Evolutionary conservation across 2,113 vertebrate species (phyloP), one percentile per base, ranked within the genome.

Genomic region (Bos indicus): DNA sequence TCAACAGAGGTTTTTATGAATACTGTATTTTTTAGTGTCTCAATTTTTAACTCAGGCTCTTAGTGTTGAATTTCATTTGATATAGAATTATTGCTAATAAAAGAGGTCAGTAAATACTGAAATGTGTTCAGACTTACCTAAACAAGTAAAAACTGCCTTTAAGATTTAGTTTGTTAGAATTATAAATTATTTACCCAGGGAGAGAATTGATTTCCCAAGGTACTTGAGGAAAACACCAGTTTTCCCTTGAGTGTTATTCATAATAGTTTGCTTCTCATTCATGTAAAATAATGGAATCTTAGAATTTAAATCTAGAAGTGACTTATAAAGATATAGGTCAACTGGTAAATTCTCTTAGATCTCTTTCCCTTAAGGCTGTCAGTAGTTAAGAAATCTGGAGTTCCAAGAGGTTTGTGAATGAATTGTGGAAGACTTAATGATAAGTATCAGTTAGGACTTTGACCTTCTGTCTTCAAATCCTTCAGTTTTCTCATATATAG

Each of bases 251-350:
- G 25, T 88, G 46, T 95, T 88, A 88, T 52, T 92, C 48, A 19
- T 89, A 48, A 43, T 84, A 40, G 33, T 92, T n/a, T 94, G 67
- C 4, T 94, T 88, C 23, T 87, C 28, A 80, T 80, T 95, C 19
- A 74, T 90, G 94, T 97, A 95, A 43, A 83, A 71, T 74, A 90
- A 23, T 87, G 62, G n/a, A 71, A 57, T 86, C 48, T 60, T 94
- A 82, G 40, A 91, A 95, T 86, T 81, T 91, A 95, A 89, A 94
- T 62, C 36, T 92, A 87, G 56, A 94, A 85, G 15, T 95, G 59
- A 40, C 78, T 67, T 81, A 56, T 54, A 23, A 82, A 54, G 30
- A 13, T 81, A 33, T 33, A 88, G 46, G 30, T 95, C 56, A 93
- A 3, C 51, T 86, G 64, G 8, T n/a, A 84, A 90, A 78, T 97